Evolutionary conservation across 2,113 vertebrate genomes (phyloP).

Genomic region (Pseudonaja textilis): DNA sequence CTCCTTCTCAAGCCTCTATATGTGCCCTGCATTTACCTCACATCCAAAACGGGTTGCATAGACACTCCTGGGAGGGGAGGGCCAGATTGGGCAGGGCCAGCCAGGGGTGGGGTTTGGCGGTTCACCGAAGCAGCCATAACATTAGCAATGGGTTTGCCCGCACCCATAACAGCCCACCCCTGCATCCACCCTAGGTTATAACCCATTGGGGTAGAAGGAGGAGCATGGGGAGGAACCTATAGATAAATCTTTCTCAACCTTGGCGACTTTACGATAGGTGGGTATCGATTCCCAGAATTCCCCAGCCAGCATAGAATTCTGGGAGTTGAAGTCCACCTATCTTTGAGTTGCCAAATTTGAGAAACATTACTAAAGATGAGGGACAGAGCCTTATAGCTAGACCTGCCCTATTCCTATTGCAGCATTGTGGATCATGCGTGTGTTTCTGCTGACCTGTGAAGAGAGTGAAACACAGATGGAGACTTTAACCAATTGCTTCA

Average conservation of each 20-base stretch:
- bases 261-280: too few species aligned
- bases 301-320: background rate
- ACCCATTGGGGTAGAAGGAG: background rate
- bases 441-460: background rate
- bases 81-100: too few species aligned
- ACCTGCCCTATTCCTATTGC: background rate
- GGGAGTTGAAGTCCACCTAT: background rate
- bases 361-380: background rate
- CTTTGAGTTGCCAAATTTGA: background rate
- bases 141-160: too few species aligned
- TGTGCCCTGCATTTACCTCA: too few species aligned
- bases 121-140: too few species aligned
- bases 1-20: too few species aligned
- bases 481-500: background rate
- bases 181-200: background rate
- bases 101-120: too few species aligned
- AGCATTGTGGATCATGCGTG: background rate
- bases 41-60: too few species aligned
- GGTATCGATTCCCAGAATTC: too few species aligned
- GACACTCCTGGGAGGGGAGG: too few species aligned
- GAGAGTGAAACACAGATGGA: background rate
- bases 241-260: too few species aligned
- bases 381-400: background rate
- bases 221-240: background rate
- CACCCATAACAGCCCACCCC: background rate